Conservation (phyloP, 2,888 invertebrate species). For the Caenorhabditis angaria region DNA sequence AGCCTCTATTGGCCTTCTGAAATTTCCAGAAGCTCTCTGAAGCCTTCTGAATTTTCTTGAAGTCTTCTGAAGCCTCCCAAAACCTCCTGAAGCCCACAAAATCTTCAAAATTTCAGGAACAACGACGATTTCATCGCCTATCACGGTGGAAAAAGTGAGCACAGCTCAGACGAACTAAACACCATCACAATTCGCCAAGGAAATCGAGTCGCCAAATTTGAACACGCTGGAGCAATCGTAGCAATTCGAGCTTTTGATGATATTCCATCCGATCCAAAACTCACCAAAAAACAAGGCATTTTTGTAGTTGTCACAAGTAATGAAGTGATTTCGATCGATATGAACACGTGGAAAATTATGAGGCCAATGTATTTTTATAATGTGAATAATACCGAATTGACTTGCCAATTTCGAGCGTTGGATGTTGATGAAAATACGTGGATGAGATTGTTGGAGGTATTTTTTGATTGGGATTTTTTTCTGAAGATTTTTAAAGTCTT, state of each 20-base stretch:
- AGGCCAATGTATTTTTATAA: slow-evolving; percentile 22
- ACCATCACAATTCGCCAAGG: slow-evolving; percentile 12
- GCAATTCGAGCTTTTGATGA: slow-evolving; percentile 7
- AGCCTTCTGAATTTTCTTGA: background rate
- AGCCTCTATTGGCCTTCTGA: no score
- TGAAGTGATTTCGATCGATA: slow-evolving; percentile 30
- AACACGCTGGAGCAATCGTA: slow-evolving; percentile 21
- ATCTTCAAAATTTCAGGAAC: background rate
- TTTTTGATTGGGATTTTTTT: background rate
- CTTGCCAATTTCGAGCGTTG: slow-evolving; percentile 17
- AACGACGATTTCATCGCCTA: slow-evolving; percentile 17
- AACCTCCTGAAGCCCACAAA: no score
- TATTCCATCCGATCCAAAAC: slow-evolving; percentile 9
- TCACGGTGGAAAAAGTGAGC: slow-evolving; percentile 29
- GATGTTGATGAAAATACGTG: slow-evolving; percentile 29
- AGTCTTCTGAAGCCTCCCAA: no score
- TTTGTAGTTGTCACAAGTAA: slow-evolving; percentile 26
- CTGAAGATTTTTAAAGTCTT: no score
- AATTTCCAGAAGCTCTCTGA: no score
- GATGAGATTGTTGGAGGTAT: slow-evolving; percentile 16
- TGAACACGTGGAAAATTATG: slow-evolving; percentile 15
- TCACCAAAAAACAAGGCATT: slow-evolving; percentile 13
- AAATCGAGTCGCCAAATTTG: slow-evolving; percentile 8
- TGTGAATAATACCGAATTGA: slow-evolving; percentile 30
- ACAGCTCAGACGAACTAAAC: slow-evolving; percentile 26